Evolutionary conservation across 2,113 vertebrate genomes (phyloP).

Genomic region (Dipodomys spectabilis): DNA sequence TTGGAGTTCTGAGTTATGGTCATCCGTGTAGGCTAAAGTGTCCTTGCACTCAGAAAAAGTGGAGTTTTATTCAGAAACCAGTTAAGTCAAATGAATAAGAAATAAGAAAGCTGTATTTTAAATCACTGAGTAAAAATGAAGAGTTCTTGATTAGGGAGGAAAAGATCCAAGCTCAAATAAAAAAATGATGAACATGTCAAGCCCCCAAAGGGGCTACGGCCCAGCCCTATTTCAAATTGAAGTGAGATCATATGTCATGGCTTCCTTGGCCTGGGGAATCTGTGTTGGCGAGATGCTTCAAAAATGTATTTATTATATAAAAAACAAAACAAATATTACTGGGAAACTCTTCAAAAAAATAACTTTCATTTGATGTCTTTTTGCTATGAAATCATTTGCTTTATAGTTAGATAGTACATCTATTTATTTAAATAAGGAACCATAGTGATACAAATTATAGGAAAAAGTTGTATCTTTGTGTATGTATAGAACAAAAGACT

Average conservation of each 20-base stretch:
- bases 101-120: background rate
- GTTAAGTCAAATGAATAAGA: background rate
- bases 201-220: background rate
- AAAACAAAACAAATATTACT: background rate
- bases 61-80: background rate
- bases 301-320: background rate
- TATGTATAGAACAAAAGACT: background rate
- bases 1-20: too few relatives aligned
- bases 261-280: background rate
- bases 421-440: background rate
- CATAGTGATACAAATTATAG: background rate
- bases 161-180: background rate
- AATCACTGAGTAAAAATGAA: background rate
- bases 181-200: too few relatives aligned
- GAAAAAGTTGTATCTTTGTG: background rate
- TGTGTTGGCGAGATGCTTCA: background rate
- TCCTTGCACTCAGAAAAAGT: too few relatives aligned
- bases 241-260: too few relatives aligned
- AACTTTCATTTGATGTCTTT: background rate
- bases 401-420: background rate
- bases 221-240: background rate
- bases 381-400: background rate
- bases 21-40: too few relatives aligned
- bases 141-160: accelerated
- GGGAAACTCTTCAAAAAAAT: background rate